Conservation (phyloP, 2,113 vertebrate species). For the Pitta sordida region DNA sequence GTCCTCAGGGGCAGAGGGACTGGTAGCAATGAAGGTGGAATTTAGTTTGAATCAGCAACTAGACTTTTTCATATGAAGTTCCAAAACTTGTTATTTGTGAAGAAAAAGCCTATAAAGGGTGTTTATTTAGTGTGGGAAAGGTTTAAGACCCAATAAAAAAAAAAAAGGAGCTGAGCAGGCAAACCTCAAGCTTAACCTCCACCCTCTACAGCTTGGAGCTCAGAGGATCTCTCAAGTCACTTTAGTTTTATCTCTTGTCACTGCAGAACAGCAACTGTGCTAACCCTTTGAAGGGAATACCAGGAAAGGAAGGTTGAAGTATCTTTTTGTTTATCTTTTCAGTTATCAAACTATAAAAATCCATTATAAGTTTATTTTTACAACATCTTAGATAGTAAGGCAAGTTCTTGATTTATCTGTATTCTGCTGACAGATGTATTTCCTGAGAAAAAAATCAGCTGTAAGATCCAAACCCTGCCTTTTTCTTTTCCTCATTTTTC, state of each 20-base stretch:
- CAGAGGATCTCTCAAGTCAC: neutral
- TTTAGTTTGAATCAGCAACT: slow-evolving; percentile 19
- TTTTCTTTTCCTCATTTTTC: neutral
- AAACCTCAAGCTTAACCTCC: slow-evolving; percentile 51
- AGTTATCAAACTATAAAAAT: neutral
- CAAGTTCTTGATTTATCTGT: neutral
- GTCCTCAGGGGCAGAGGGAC: neutral
- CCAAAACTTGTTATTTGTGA: slow-evolving; percentile 18
- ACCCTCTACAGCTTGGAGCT: neutral
- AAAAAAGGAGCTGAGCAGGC: slow-evolving; percentile 32
- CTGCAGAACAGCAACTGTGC: neutral
- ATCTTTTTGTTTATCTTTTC: neutral
- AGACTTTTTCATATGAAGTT: neutral
- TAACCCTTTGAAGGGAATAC: neutral
- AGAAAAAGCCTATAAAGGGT: slow-evolving; percentile 15
- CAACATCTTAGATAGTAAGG: neutral
- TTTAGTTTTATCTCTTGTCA: slow-evolving; percentile 43
- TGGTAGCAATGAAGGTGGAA: neutral
- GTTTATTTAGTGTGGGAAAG: slow-evolving; percentile 55
- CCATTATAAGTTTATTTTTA: neutral
- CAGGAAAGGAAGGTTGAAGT: neutral
- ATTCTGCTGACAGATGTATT: neutral
- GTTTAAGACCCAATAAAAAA: slow-evolving; percentile 51
- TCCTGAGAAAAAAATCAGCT: neutral
- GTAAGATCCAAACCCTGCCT: neutral